These are phyloP conservation scores for Poeciliopsis presidionis DNA, from an alignment of 2,797 vertebrate genomes.

Conservation along the genomic window DNA sequence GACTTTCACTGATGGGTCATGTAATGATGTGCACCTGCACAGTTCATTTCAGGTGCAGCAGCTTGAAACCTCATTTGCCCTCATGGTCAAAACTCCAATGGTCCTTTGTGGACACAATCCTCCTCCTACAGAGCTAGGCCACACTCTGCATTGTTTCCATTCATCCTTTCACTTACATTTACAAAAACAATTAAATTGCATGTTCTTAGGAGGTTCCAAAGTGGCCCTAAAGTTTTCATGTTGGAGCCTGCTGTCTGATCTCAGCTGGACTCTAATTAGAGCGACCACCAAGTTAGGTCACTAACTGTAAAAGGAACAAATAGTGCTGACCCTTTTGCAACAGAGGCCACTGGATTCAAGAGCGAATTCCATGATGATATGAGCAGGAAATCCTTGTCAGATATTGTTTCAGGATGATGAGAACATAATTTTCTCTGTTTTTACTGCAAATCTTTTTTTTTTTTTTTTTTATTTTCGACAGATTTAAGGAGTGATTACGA, in stretches of 20 bases:
- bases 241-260: conserved; percentile 64
- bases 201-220: conserved; percentile 65
- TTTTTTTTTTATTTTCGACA: conserved; percentile 10
- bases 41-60: not conserved
- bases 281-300: conserved; percentile 62
- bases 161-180: conserved; percentile 75
- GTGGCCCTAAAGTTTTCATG: conserved; percentile 67
- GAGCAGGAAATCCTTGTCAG: conserved; percentile 24
- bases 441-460: conserved; percentile 4
- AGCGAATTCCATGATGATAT: conserved; percentile 30
- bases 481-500: conserved; percentile 30
- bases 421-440: conserved; percentile 41
- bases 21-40: conserved; percentile 22
- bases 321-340: conserved; percentile 38
- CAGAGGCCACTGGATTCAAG: conserved; percentile 46
- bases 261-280: conserved; percentile 69
- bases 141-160: conserved; percentile 80
- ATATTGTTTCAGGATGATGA: conserved; percentile 30
- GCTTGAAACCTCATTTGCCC: conserved; percentile 34
- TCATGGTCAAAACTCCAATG: conserved; percentile 37
- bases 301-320: conserved; percentile 56
- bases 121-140: conserved; percentile 51
- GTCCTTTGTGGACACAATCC: conserved; percentile 26
- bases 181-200: conserved; percentile 79
- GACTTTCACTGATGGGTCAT: not conserved